Conservation (phyloP, 2,113 vertebrate species). For the Callopanchax toddi region DNA sequence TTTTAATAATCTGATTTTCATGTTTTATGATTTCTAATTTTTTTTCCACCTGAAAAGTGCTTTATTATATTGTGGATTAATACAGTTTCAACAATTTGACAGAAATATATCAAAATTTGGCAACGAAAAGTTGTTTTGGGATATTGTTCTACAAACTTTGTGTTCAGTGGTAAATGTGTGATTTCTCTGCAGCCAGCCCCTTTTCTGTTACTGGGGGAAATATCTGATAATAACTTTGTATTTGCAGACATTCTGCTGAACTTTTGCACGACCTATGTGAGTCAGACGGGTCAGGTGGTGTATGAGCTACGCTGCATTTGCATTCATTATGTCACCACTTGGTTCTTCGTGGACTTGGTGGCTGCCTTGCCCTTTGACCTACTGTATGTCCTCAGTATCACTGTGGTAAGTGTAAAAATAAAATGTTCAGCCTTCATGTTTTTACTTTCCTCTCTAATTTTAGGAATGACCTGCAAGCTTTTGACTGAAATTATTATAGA, state of each 20-base stretch:
- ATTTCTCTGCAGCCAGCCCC: no score
- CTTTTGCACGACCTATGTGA: conserved; percentile 88
- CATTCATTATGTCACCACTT: conserved; percentile 89
- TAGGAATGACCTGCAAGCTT: not conserved
- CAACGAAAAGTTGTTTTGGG: no score
- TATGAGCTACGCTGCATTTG: conserved; percentile 88
- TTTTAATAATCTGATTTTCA: no score
- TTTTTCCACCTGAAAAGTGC: no score
- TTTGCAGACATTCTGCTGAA: conserved; percentile 88
- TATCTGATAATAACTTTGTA: not conserved
- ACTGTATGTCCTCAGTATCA: conserved; percentile 90
- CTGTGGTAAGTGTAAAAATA: conserved; percentile 84
- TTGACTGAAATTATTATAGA: no score
- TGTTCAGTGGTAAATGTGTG: no score
- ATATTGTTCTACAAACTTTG: no score
- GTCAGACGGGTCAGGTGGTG: conserved; percentile 91
- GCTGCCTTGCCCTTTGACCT: conserved; percentile 92
- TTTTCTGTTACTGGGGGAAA: not conserved
- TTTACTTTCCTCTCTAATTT: not conserved
- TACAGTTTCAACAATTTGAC: no score
- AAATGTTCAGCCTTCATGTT: not conserved
- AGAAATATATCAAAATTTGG: no score
- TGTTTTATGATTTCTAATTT: no score
- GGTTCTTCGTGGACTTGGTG: conserved; percentile 92
- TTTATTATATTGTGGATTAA: no score